Evolutionary conservation across 2,888 invertebrate genomes (phyloP), one percentile per base, ranked within the genome.

Genomic region (Cosmopolites sordidus): DNA sequence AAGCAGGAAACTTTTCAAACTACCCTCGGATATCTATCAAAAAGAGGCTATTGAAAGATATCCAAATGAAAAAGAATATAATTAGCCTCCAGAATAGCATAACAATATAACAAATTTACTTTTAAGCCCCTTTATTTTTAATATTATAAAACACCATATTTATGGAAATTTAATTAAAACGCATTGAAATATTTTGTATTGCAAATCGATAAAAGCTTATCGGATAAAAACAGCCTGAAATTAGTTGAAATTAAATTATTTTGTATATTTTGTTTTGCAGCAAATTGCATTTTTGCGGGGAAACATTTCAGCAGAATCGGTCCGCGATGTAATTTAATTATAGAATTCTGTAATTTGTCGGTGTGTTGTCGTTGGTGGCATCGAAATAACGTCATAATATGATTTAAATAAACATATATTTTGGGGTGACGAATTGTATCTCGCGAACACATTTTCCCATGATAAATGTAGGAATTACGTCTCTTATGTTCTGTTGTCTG

Each of bases 311-410:
- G 16, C 48, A 37, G 22, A 14, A 41, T 41, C 14, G 43, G 41
- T 48, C 33, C 22, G 30, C 41, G 33, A 41, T 43, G 42, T 52
- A 27, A 52, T 52, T 48, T 43, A 52, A 52, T 52, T 52, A 52
- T 52, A 29, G 47, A 52, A 47, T 52, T 52, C 27, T 42, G 33
- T 52, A 52, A 52, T 52, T 52, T 46, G 47, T 51, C 33, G 46
- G 30, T 18, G 18, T 42, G 51, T 51, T 42, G 46, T 33, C 43
- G 43, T 52, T 47, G 38, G 33, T 46, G 37, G 42, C 38, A 22
- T 39, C 29, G 39, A 14, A 48, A 52, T 48, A 43, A 48, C 47
- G 47, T 52, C 46, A 42, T 52, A 52, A 52, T 52, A 33, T 42
- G 47, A 48, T 48, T 43, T 47, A 15, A 42, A 47, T 47, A 43